Conservation (phyloP, 2,888 invertebrate species). For the Tipula vernalis region DNA sequence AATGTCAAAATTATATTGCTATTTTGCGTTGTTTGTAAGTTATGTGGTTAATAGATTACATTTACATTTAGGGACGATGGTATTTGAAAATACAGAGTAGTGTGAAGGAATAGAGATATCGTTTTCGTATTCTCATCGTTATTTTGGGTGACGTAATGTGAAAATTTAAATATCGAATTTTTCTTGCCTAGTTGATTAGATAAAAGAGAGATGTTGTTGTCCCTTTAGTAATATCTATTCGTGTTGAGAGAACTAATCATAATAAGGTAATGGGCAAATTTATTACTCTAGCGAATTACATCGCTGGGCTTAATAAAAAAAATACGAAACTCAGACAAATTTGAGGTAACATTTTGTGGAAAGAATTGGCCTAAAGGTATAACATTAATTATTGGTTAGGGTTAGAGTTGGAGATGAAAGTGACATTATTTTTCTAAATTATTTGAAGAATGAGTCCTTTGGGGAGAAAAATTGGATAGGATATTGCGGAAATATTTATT, state of each 20-base stretch:
- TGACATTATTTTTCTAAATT: background rate
- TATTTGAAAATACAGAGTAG: background rate
- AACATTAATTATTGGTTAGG: background rate
- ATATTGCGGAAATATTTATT: no score
- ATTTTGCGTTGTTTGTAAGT: background rate
- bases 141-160: background rate
- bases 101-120: background rate
- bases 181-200: background rate
- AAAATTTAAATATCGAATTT: background rate
- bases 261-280: background rate
- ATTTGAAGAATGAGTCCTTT: no score
- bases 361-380: background rate
- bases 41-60: background rate
- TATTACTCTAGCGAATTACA: background rate
- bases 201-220: background rate
- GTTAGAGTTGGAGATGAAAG: background rate
- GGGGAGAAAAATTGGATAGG: no score
- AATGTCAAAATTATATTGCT: background rate
- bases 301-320: background rate
- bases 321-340: background rate
- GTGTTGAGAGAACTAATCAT: background rate
- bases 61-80: background rate
- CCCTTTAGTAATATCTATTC: background rate
- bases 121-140: background rate
- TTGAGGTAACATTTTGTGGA: background rate